Conservation (phyloP, 2,888 invertebrate genomes). For the Odontothrips loti region DNA sequence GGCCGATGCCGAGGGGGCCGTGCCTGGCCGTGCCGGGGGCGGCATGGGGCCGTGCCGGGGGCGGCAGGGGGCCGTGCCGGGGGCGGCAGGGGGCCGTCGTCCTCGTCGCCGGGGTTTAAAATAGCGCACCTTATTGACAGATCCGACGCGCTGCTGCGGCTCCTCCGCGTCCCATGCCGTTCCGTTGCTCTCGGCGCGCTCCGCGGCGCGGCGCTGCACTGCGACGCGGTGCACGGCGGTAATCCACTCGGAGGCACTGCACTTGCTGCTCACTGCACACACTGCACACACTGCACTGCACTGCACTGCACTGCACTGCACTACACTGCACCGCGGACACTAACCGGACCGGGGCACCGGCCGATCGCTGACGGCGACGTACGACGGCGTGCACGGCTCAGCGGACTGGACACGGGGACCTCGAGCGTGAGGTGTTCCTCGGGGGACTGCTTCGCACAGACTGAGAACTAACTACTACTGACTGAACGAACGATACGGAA, state of each 20-base stretch:
- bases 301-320: no score
- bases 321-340: constrained; percentile 64
- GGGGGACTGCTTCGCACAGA: neutral
- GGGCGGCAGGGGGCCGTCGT: neutral
- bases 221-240: neutral
- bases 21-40: no score
- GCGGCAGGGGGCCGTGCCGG: neutral
- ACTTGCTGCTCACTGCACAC: neutral
- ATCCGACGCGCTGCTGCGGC: neutral
- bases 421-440: neutral
- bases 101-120: neutral
- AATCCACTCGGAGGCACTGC: neutral
- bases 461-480: neutral
- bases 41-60: neutral
- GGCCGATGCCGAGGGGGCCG: neutral
- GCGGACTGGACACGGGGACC: neutral
- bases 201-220: neutral
- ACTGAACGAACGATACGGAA: no score
- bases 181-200: neutral
- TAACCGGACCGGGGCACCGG: constrained; percentile 65
- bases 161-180: neutral
- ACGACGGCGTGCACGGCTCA: constrained; percentile 51
- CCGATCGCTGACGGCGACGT: constrained; percentile 51
- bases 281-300: constrained; percentile 46
- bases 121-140: constrained; percentile 1